Percentiles rank a stretch among this genome's conserved stretches.
Conservation (phyloP, 2,797 vertebrate species). For the Pogonophryne albipinna region DNA sequence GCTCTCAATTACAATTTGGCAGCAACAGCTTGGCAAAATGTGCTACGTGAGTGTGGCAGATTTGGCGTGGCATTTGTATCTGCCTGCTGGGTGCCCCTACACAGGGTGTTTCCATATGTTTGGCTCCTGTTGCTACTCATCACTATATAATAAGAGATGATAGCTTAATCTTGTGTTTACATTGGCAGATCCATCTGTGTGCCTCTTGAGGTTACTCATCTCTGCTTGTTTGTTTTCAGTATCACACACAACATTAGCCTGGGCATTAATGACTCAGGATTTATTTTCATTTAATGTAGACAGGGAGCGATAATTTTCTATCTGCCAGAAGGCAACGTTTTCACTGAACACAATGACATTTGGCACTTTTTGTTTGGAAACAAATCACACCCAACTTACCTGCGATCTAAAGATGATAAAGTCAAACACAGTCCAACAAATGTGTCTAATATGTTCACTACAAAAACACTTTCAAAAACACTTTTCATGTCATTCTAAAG, state of each 20-base stretch:
- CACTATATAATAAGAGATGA: slow-evolving; percentile 26
- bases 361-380: slow-evolving; percentile 50
- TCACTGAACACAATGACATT: slow-evolving; percentile 40
- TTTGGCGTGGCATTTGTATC: slow-evolving; percentile 45
- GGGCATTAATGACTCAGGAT: slow-evolving; percentile 63
- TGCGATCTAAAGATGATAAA: not conserved
- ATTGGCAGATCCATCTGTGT: slow-evolving; percentile 16
- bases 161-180: slow-evolving; percentile 31
- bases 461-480: slow-evolving; percentile 6
- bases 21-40: slow-evolving; percentile 56
- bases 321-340: slow-evolving; percentile 55
- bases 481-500: slow-evolving; percentile 30
- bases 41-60: slow-evolving; percentile 45
- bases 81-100: slow-evolving; percentile 40
- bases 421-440: not conserved
- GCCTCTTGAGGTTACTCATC: slow-evolving; percentile 23
- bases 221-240: slow-evolving; percentile 63
- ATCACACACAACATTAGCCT: slow-evolving; percentile 53
- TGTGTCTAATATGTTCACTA: not conserved
- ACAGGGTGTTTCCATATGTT: slow-evolving; percentile 56
- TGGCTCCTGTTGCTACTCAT: slow-evolving; percentile 48
- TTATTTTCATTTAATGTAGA: slow-evolving; percentile 52
- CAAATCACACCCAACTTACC: slow-evolving; percentile 49
- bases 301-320: slow-evolving; percentile 38
- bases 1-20: slow-evolving; percentile 62